Evolutionary conservation across 1,140 invertebrate genomes (phyloP).

Genomic region (Trichomalopsis sarcophagae): DNA sequence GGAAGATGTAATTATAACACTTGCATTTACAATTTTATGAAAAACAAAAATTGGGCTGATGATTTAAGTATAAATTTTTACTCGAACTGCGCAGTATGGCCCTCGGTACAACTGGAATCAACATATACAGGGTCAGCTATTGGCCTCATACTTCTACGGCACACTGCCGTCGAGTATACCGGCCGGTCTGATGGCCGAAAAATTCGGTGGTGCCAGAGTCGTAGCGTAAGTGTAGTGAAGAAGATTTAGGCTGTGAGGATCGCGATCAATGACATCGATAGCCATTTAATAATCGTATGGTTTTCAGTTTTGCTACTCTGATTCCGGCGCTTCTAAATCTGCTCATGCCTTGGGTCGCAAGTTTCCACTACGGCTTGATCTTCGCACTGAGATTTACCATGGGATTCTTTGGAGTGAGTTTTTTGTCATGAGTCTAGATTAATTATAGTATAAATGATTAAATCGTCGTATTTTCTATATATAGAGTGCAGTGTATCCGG

Average conservation of each 20-base stretch:
- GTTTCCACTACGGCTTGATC: constrained; percentile 78
- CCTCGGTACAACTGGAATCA: constrained; percentile 78
- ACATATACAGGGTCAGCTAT: constrained; percentile 78
- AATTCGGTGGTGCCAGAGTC: constrained; percentile 82
- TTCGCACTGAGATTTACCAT: constrained; percentile 80
- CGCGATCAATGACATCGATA: neutral
- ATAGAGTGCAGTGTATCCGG: constrained; percentile 83
- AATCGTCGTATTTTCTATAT: constrained; percentile 12
- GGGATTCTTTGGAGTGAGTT: constrained; percentile 80
- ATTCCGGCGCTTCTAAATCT: constrained; percentile 82
- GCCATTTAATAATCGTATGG: neutral
- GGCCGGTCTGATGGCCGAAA: constrained; percentile 83
- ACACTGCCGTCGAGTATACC: constrained; percentile 75
- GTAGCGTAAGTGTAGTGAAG: constrained; percentile 76
- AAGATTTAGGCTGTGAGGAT: neutral
- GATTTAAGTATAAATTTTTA: neutral
- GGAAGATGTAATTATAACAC: constrained; percentile 46
- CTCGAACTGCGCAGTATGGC: constrained; percentile 69
- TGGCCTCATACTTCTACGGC: constrained; percentile 83
- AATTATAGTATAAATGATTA: neutral
- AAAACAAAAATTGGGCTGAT: neutral
- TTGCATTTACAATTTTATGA: neutral
- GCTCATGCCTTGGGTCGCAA: constrained; percentile 79
- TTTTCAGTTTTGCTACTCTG: constrained; percentile 76
- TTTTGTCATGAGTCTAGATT: neutral